Base-by-base conservation (phyloP, 2,113 vertebrate genomes). In the Potamarius usumacintae region DNA sequence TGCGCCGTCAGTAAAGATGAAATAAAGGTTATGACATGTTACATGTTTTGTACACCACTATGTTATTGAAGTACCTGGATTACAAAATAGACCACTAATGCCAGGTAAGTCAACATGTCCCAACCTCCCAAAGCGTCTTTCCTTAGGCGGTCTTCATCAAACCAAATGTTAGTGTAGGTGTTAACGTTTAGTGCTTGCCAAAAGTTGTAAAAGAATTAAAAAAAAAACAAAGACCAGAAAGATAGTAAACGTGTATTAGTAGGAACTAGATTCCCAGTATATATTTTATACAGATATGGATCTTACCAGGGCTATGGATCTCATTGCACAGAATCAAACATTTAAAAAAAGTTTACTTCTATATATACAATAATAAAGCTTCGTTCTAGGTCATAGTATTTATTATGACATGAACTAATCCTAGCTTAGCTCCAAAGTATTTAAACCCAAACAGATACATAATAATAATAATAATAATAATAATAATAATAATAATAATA, bases 31-130 rank as follows among this genome's bases (percentile, higher is more conserved):
- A 12, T 20, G 69, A 72, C 69, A 27, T 53, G 50, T 48, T 76
- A 62, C 12, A 8, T 76, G 52, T 48, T 84, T 71, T 42, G 52
- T 9, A 22, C n/a, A 71, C 65, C 48, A 53, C 57, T 77, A 67
- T 30, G 60, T 63, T 80, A 25, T 69, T 55, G 6, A 7, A 42
- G 6, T 55, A 50, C 18, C 20, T 57, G 18, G 42, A 50, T 63
- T 78, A 79, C 11, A 86, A 82, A 78, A 78, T 9, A 57, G 9
- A 42, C 22, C 27, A 42, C 5, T 48, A 30, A 81, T 42, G 63
- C 85, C 77, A 80, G 52, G 30, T 22, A 81, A 80, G 60, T 42
- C 48, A 34, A 22, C 85, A 80, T 80, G 85, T 42, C 65, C 76
- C 52, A 72, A 81, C 78, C 62, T 80, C 52, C 18, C 63, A n/a